Evolutionary conservation across 2,113 vertebrate species (phyloP).

Genomic region (Ictalurus punctatus): DNA sequence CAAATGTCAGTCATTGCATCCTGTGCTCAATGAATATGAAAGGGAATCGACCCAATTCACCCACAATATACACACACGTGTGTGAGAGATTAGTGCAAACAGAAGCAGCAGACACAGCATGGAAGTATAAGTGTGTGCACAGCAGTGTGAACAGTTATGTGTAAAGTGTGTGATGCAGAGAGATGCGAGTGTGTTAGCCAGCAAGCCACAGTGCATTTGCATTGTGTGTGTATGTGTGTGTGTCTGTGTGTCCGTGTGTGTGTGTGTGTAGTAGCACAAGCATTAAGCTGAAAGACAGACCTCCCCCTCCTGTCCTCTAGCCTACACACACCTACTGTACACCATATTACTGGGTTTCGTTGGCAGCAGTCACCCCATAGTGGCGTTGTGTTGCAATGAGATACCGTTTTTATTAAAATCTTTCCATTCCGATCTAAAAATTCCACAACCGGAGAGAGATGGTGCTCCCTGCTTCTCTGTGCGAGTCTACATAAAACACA

Average conservation of each 20-base stretch:
- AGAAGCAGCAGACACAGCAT: constrained; percentile 22
- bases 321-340: neutral
- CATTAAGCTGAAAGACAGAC: constrained; percentile 38
- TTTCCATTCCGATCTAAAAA: neutral
- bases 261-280: constrained; percentile 32
- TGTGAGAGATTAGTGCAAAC: constrained; percentile 20
- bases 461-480: neutral
- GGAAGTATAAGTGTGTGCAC: constrained; percentile 14
- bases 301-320: constrained; percentile 42
- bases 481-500: neutral
- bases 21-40: neutral
- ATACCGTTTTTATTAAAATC: neutral
- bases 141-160: neutral
- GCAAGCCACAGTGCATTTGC: neutral
- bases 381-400: neutral
- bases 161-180: neutral
- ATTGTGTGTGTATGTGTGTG: constrained; percentile 27
- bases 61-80: neutral
- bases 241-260: constrained; percentile 32
- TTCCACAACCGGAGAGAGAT: neutral
- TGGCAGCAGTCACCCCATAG: neutral
- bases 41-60: neutral
- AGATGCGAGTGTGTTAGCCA: neutral
- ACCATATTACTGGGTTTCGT: neutral
- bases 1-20: neutral